Percentiles rank a stretch among this genome's conserved stretches.
phyloP scores from a whole-genome alignment of 2,113 vertebrate genomes.

The Lophius piscatorius region DNA sequence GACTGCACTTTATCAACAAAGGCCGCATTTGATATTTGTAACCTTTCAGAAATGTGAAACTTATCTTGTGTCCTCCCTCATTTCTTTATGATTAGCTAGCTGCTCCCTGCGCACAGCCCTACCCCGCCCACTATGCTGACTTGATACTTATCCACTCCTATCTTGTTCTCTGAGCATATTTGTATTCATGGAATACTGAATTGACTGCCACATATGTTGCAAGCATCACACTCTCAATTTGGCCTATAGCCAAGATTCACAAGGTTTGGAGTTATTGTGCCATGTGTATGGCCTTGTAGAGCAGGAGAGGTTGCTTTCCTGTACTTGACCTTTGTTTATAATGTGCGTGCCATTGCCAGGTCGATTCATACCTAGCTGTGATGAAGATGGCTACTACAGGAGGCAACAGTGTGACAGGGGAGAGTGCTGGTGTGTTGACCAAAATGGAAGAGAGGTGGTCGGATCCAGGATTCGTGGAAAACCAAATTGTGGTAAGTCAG shows the following conservation, averaged over 20 bases:
- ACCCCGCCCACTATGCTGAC: slow-evolving; percentile 38
- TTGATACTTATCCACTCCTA: slow-evolving; percentile 24
- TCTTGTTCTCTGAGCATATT: slow-evolving; percentile 45
- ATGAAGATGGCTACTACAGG: slow-evolving; percentile 93
- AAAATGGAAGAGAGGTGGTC: slow-evolving; percentile 88
- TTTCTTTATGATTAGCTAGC: slow-evolving; percentile 21
- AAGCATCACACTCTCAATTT: slow-evolving; percentile 36
- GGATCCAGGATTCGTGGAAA: slow-evolving; percentile 88
- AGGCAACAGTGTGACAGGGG: slow-evolving; percentile 92
- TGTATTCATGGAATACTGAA: slow-evolving; percentile 61
- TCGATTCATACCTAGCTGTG: slow-evolving; percentile 93
- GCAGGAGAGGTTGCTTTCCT: slow-evolving; percentile 10
- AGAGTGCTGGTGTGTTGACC: slow-evolving; percentile 96
- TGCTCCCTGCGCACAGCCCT: slow-evolving; percentile 3
- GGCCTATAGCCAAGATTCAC: slow-evolving; percentile 1
- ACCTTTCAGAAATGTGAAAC: slow-evolving; percentile 12
- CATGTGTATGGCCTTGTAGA: not conserved
- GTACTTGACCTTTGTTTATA: slow-evolving; percentile 14
- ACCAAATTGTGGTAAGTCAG: slow-evolving; percentile 91
- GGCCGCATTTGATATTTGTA: too few species aligned
- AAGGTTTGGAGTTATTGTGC: not conserved
- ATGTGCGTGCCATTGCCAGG: slow-evolving; percentile 74
- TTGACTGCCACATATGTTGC: slow-evolving; percentile 42
- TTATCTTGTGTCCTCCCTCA: slow-evolving; percentile 16
- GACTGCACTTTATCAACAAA: too few species aligned